phyloP scores from a whole-genome alignment of 2,113 vertebrate genomes.

The Opisthocomus hoazin region DNA sequence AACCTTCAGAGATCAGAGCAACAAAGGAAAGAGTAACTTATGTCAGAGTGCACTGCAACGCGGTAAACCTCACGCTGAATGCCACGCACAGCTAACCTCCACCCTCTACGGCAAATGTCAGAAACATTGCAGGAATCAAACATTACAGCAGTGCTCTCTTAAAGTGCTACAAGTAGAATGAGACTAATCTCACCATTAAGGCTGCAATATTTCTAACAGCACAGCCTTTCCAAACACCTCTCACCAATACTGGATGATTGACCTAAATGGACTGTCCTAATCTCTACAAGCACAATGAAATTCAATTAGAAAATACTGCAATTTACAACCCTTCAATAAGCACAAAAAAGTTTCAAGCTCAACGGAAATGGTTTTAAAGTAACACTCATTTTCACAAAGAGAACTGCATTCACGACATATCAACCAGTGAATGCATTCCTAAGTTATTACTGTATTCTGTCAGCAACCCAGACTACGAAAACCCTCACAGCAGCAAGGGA shows the following conservation, averaged over 20 bases:
- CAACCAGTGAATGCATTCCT: neutral
- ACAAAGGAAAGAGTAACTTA: neutral
- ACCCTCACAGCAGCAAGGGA: neutral
- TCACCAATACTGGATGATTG: neutral
- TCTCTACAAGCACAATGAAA: neutral
- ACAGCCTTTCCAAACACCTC: neutral
- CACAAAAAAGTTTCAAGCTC: neutral
- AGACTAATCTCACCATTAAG: neutral
- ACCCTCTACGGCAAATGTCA: fast-evolving
- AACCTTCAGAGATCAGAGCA: neutral
- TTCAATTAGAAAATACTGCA: neutral
- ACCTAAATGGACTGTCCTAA: neutral
- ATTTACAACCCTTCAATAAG: neutral
- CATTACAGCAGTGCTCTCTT: neutral
- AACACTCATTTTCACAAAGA: neutral
- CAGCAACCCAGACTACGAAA: neutral
- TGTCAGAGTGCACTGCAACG: fast-evolving
- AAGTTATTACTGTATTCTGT: neutral
- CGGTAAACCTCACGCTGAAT: neutral
- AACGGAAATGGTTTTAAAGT: neutral
- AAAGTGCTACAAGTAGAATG: neutral
- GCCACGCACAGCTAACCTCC: neutral
- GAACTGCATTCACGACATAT: neutral
- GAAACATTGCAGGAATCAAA: neutral
- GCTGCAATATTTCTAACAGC: neutral